Evolutionary conservation across 2,888 invertebrate species (phyloP).

Genomic region (Caenorhabditis angaria): DNA sequence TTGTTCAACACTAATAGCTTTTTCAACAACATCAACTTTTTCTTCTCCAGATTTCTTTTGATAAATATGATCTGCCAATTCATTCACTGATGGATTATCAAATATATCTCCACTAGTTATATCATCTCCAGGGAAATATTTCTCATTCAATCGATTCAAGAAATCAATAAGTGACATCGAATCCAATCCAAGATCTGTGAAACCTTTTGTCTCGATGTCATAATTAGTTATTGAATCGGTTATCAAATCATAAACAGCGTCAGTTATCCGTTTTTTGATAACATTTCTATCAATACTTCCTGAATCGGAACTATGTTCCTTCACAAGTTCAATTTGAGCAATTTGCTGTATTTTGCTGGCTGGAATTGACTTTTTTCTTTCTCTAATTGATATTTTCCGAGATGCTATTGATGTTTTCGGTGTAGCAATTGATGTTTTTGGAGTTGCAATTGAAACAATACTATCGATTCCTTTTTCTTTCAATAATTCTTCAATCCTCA

Average conservation of each 20-base stretch:
- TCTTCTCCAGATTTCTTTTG: slow-evolving; percentile 18
- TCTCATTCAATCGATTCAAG: slow-evolving; percentile 55
- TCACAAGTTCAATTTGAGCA: slow-evolving; percentile 40
- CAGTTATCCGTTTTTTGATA: slow-evolving; percentile 23
- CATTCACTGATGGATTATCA: slow-evolving; percentile 55
- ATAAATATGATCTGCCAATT: slow-evolving; percentile 35
- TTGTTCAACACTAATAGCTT: too few species aligned
- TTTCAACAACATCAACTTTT: not conserved
- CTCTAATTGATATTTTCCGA: slow-evolving; percentile 30
- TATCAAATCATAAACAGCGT: slow-evolving; percentile 32
- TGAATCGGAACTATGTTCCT: slow-evolving; percentile 20
- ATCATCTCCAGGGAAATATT: slow-evolving; percentile 42
- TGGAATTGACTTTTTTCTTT: slow-evolving; percentile 37
- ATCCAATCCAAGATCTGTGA: slow-evolving; percentile 67
- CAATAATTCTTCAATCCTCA: slow-evolving; percentile 23
- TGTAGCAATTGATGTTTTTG: slow-evolving; percentile 24
- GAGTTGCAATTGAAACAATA: slow-evolving; percentile 14
- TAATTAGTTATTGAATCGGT: slow-evolving; percentile 34
- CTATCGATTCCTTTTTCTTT: slow-evolving; percentile 30
- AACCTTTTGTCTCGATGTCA: slow-evolving; percentile 43
- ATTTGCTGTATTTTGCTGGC: slow-evolving; percentile 32
- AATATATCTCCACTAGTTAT: slow-evolving; percentile 55
- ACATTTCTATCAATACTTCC: slow-evolving; percentile 18
- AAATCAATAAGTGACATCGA: slow-evolving; percentile 66
- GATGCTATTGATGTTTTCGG: slow-evolving; percentile 24